Percentiles rank a stretch among this genome's conserved stretches.
Evolutionary conservation across 2,113 vertebrate genomes (phyloP).

Genomic region (Prochilodus magdalenae): DNA sequence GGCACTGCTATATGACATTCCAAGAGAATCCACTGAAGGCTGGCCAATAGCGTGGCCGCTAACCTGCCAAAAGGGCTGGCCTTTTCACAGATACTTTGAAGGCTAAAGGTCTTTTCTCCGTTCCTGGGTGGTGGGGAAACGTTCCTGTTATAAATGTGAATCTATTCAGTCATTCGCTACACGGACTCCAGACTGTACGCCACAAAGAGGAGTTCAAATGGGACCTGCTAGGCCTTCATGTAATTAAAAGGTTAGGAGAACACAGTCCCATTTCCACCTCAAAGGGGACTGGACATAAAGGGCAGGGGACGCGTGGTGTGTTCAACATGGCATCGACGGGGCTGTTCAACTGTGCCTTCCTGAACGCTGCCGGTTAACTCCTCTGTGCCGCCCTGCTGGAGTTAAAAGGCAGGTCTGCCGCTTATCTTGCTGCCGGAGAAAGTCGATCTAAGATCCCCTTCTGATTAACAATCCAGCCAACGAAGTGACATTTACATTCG

Average conservation of each 20-base stretch:
- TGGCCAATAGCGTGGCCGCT: slow-evolving; percentile 18
- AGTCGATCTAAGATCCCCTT: slow-evolving; percentile 38
- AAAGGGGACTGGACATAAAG: slow-evolving; percentile 52
- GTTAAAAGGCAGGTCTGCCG: slow-evolving; percentile 21
- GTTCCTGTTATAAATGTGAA: slow-evolving; percentile 9
- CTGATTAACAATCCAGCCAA: slow-evolving; percentile 35
- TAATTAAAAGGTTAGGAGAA: slow-evolving; percentile 61
- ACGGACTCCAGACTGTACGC: background rate
- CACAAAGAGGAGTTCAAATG: background rate
- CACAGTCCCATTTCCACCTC: slow-evolving; percentile 49
- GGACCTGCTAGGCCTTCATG: slow-evolving; percentile 47
- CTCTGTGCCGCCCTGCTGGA: slow-evolving; percentile 8
- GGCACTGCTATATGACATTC: slow-evolving; percentile 39
- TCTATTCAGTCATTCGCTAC: slow-evolving; percentile 35
- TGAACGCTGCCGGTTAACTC: slow-evolving; percentile 36
- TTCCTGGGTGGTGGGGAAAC: slow-evolving; percentile 2
- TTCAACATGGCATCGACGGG: slow-evolving; percentile 24
- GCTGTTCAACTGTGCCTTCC: slow-evolving; percentile 30
- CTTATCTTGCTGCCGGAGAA: slow-evolving; percentile 10
- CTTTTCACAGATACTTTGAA: slow-evolving; percentile 37
- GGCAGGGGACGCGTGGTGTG: slow-evolving; percentile 36
- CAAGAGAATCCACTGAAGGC: slow-evolving; percentile 29
- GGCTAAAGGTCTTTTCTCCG: slow-evolving; percentile 30
- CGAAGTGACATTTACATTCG: slow-evolving; percentile 50
- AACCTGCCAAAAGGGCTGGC: slow-evolving; percentile 36